phyloP scores from a whole-genome alignment of 2,888 invertebrate genomes.

The Latheticus oryzae region DNA sequence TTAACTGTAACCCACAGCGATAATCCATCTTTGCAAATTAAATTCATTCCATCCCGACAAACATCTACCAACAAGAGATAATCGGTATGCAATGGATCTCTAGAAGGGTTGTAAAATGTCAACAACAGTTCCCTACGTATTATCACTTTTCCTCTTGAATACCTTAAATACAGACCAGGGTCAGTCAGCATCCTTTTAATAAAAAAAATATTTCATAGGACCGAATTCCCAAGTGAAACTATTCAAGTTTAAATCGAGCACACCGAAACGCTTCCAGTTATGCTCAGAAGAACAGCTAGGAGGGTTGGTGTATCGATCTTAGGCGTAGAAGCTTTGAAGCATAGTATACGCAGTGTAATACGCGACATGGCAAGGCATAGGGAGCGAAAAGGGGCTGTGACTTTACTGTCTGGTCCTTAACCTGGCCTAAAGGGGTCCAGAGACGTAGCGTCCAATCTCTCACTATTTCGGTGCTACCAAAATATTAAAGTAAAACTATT shows the following conservation, averaged over 20 bases:
- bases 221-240: slow-evolving; percentile 30
- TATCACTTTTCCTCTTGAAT: too few species aligned
- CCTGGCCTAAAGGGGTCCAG: slow-evolving; percentile 34
- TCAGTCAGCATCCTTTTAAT: too few species aligned
- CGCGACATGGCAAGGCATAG: slow-evolving; percentile 31
- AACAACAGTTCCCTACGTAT: slow-evolving; percentile 4
- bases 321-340: slow-evolving; percentile 35
- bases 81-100: slow-evolving; percentile 21
- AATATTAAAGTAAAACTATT: too few species aligned
- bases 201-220: slow-evolving; percentile 26
- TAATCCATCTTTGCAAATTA: too few species aligned
- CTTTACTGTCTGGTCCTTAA: slow-evolving; percentile 42
- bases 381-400: slow-evolving; percentile 37
- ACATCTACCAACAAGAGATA: neutral
- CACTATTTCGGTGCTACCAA: too few species aligned
- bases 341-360: slow-evolving; percentile 33
- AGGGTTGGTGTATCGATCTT: slow-evolving; percentile 37
- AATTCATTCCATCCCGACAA: neutral
- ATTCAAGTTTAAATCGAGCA: slow-evolving; percentile 10
- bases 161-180: slow-evolving; percentile 8
- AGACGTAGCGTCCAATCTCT: slow-evolving; percentile 2
- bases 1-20: too few species aligned
- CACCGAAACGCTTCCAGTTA: slow-evolving; percentile 29
- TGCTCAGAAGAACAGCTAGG: slow-evolving; percentile 24
- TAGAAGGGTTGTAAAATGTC: slow-evolving; percentile 23